Evolutionary conservation across 1,140 invertebrate genomes (phyloP), one percentile per base, ranked within the genome.

Genomic region (Arctopsyche grandis): DNA sequence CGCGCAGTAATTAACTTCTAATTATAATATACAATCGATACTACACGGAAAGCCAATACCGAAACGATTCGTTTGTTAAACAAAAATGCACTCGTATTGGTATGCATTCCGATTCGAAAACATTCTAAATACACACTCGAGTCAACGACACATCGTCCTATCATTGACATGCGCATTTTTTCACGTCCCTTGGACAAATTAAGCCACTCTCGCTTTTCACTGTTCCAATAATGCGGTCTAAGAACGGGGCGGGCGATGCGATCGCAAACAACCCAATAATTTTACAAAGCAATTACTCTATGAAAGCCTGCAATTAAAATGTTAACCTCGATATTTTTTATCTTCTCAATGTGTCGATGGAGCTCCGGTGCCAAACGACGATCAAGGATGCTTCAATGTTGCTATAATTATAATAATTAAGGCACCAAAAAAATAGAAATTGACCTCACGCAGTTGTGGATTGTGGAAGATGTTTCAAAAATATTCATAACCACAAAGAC

Each of bases 221-320:
- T 26, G 21, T 75, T 21, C 52, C 43, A 76, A 76, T 63, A 63
- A 63, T 21, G 43, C 24, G 43, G 63, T 58, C 29, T 66, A 9
- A 22, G 21, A 5, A 12, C 58, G n/a, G 9, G 9, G 63, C 7
- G 22, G 75, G 69, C 69, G 48, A 60, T 69, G 46, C 63, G 63
- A 56, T 21, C 52, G 71, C 79, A 80, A 82, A 80, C 71, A 80
- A 82, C 78, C 79, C 79, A 76, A 82, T 80, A 78, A 82, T 80
- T 82, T 80, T 43, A 58, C 56, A 14, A 29, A 73, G 60, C 79
- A 80, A 82, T 82, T 82, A 79, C 79, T 78, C 71, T 76, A 79
- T 60, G 79, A 52, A 80, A 82, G 78, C 81, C 71, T 22, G 48
- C 63, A 82, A 82, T 82, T 82, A 82, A 82, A 82, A 82, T 66